Conservation (phyloP, 1,140 invertebrate genomes). For the Neelides sp. region DNA sequence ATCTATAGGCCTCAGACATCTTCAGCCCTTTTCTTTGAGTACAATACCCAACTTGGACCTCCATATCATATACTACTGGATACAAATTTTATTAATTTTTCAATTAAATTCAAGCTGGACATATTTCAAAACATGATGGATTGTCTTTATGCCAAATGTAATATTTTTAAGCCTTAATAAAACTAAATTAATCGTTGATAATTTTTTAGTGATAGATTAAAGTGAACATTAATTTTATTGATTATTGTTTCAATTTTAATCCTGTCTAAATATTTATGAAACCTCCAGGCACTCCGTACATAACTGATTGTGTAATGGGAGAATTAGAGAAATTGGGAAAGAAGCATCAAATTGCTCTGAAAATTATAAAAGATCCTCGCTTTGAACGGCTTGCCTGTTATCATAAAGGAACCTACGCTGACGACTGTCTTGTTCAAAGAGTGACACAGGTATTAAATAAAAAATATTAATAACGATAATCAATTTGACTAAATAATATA, state of each 20-base stretch:
- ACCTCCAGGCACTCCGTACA: conserved; percentile 78
- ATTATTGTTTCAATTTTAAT: too few relatives aligned
- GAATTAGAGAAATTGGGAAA: conserved; percentile 95
- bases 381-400: conserved; percentile 86
- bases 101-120: conserved; percentile 96
- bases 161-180: too few relatives aligned
- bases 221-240: too few relatives aligned
- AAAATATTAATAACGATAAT: not conserved
- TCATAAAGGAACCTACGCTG: conserved; percentile 98
- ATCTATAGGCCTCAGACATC: conserved; percentile 59
- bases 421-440: conserved; percentile 94
- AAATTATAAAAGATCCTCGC: conserved; percentile 87
- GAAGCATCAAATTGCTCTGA: conserved; percentile 89
- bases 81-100: conserved; percentile 99
- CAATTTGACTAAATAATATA: not conserved
- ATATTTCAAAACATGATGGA: conserved; percentile 97
- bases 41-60: conserved; percentile 96
- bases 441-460: conserved; percentile 59
- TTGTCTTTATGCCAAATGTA: conserved; percentile 94
- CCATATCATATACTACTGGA: conserved; percentile 95
- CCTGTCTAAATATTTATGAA: too few relatives aligned
- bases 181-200: too few relatives aligned
- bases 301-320: conserved; percentile 97
- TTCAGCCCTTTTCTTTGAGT: conserved; percentile 91
- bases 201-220: too few relatives aligned